A percentile compares a stretch with the other conserved stretches of the same genome.
Conservation (phyloP, 1,140 invertebrate species). For the Globodera rostochiensis region DNA sequence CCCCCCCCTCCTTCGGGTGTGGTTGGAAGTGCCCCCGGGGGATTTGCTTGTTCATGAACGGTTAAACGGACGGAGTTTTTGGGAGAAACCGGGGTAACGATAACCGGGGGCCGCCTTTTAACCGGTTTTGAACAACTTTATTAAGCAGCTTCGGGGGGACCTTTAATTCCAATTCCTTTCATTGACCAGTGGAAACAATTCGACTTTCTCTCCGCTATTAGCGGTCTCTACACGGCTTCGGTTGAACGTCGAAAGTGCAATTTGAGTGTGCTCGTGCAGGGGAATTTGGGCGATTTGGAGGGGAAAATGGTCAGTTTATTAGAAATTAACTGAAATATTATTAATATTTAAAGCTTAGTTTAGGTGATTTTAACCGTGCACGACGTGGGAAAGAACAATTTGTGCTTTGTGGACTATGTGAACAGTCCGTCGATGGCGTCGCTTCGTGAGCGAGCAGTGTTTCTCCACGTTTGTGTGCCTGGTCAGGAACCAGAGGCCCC, state of each 20-base stretch:
- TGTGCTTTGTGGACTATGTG: constrained; percentile 70
- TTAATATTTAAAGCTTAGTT: neutral
- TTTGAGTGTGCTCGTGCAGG: constrained; percentile 7
- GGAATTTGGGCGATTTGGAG: neutral
- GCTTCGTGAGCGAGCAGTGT: constrained; percentile 81
- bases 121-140: too few relatives aligned
- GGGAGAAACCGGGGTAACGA: too few relatives aligned
- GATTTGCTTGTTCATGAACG: too few relatives aligned
- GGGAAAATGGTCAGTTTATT: neutral
- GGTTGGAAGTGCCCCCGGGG: too few relatives aligned
- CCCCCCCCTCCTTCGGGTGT: too few relatives aligned
- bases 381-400: constrained; percentile 82
- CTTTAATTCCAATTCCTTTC: too few relatives aligned
- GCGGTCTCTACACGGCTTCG: constrained; percentile 6
- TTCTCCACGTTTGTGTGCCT: constrained; percentile 84
- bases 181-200: constrained; percentile 1
- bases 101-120: too few relatives aligned
- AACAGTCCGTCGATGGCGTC: constrained; percentile 80
- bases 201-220: neutral
- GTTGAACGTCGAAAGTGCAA: constrained; percentile 11
- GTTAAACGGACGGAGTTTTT: too few relatives aligned
- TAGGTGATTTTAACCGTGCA: constrained; percentile 80
- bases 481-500: constrained; percentile 77
- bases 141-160: too few relatives aligned
- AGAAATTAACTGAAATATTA: neutral